Evolutionary conservation across 2,888 invertebrate species (phyloP).

Genomic region (Phytoseiulus persimilis): DNA sequence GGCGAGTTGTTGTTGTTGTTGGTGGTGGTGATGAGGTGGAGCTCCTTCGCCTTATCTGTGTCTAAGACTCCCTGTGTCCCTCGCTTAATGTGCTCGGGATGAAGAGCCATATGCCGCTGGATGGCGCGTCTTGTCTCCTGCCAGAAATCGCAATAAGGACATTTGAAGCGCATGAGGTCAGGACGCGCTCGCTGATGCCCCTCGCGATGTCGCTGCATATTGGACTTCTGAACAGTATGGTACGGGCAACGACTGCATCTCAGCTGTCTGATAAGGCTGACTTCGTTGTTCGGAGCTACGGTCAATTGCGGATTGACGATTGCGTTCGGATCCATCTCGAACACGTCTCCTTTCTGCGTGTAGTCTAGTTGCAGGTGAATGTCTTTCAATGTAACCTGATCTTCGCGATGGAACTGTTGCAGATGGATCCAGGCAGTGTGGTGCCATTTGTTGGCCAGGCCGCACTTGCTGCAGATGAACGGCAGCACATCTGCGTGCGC

Average conservation of each 20-base stretch:
- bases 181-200: slow-evolving; percentile 32
- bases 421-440: slow-evolving; percentile 44
- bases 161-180: slow-evolving; percentile 32
- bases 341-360: slow-evolving; percentile 19
- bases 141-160: slow-evolving; percentile 38
- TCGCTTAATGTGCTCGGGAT: slow-evolving; percentile 26
- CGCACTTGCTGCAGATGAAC: slow-evolving; percentile 48
- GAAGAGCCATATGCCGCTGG: slow-evolving; percentile 35
- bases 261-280: slow-evolving; percentile 35
- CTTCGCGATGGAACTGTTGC: slow-evolving; percentile 38
- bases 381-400: slow-evolving; percentile 33
- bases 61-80: slow-evolving; percentile 32
- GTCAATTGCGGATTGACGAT: slow-evolving; percentile 21
- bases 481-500: slow-evolving; percentile 45
- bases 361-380: slow-evolving; percentile 36
- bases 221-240: slow-evolving; percentile 37
- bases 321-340: slow-evolving; percentile 24
- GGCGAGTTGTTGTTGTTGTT: neutral
- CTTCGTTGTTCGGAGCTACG: slow-evolving; percentile 23
- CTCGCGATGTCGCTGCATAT: slow-evolving; percentile 37
- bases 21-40: neutral
- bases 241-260: slow-evolving; percentile 35
- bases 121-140: slow-evolving; percentile 34
- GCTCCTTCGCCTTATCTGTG: slow-evolving; percentile 7
- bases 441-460: slow-evolving; percentile 50